Conservation (phyloP, 2,888 invertebrate species). For the Epinotia brunnichana region DNA sequence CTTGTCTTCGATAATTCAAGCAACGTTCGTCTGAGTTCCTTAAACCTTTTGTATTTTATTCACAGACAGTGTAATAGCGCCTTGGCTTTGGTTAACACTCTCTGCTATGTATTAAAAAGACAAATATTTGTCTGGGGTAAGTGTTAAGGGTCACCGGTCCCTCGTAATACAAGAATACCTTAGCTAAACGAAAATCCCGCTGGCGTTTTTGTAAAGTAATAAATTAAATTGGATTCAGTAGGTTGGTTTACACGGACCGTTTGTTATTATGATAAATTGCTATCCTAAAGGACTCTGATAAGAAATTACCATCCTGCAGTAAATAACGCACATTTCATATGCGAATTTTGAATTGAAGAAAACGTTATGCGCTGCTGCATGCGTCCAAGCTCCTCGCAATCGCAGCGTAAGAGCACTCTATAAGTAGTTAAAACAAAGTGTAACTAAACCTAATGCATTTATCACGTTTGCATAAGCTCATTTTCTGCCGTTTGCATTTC, state of each 20-base stretch:
- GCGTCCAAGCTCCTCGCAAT: background rate
- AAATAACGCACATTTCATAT: background rate
- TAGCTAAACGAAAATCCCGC: conserved; percentile 40
- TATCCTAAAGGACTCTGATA: conserved; percentile 29
- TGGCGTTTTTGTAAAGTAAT: conserved; percentile 40
- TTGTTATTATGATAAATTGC: conserved; percentile 41
- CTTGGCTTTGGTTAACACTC: conserved; percentile 8
- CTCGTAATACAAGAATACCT: conserved; percentile 41
- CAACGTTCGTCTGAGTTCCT: background rate
- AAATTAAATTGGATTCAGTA: conserved; percentile 42
- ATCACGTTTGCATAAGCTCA: conserved; percentile 9
- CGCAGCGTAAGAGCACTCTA: background rate
- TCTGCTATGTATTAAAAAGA: conserved; percentile 33
- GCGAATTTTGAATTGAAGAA: background rate
- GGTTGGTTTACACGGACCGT: conserved; percentile 39
- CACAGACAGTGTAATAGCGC: conserved; percentile 1
- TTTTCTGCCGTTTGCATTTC: conserved; percentile 15
- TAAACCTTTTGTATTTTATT: conserved; percentile 1
- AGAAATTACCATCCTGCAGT: conserved; percentile 5
- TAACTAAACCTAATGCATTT: conserved; percentile 14
- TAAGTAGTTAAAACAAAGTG: background rate
- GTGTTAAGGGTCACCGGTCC: conserved; percentile 36
- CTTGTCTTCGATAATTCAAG: too few relatives aligned
- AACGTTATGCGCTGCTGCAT: background rate
- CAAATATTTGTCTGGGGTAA: conserved; percentile 38